Evolutionary conservation across 1,140 invertebrate genomes (phyloP), one percentile per base, ranked within the genome.

Genomic region (Eurytemora carolleeae): DNA sequence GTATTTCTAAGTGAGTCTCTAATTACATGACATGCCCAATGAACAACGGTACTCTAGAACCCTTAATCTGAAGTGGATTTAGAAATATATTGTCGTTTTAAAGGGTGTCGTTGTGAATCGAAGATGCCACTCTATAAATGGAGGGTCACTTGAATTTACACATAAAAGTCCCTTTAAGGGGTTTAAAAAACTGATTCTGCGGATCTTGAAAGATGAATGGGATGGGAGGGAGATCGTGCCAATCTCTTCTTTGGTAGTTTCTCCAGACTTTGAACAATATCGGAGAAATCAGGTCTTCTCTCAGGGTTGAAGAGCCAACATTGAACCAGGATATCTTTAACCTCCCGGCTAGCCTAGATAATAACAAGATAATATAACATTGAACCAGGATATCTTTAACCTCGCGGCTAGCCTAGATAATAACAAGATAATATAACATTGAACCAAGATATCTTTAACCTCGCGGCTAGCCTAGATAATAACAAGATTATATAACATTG

Each of bases 341-440:
- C 89, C 77, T 98, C 94, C 63, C 87, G 80, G 7, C 91, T 91
- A 20, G 89, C n/a, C n/a, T n/a, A n/a, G n/a, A n/a, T n/a, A n/a
- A n/a, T n/a, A n/a, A n/a, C n/a, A n/a, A n/a, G n/a, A n/a, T n/a
- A n/a, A n/a, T n/a, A n/a, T n/a, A 99, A 72, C 95, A 98, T 65
- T 83, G 76, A 86, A 97, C 92, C 65, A 98, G 74, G 69, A 99
- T 87, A 70, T 97, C 92, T 87, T 98, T 98, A 55, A 97, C 89
- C 77, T 98, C 94, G 63, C 87, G 80, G 7, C 91, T 91, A 20
- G 89, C n/a, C n/a, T n/a, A n/a, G n/a, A n/a, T n/a, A n/a, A n/a
- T n/a, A n/a, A n/a, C n/a, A n/a, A n/a, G n/a, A n/a, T n/a, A n/a
- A n/a, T n/a, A n/a, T n/a, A 99, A 72, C 95, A 98, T 65, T 83